These are phyloP conservation scores for Progne subis DNA, from an alignment of 2,113 vertebrate genomes.

Conservation along the genomic window DNA sequence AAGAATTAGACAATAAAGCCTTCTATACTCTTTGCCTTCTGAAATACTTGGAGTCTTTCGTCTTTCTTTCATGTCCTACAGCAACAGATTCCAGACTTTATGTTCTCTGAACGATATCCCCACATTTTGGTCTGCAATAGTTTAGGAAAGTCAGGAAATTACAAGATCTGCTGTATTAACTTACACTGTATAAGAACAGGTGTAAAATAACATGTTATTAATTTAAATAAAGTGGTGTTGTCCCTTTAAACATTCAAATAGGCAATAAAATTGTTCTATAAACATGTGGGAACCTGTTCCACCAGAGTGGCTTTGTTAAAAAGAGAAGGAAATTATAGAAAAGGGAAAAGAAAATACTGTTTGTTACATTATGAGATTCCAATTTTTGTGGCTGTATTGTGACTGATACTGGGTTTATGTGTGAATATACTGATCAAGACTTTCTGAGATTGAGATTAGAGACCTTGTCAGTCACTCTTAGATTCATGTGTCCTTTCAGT, in stretches of 20 bases:
- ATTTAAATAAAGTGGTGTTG: constrained; percentile 48
- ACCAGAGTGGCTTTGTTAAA: constrained; percentile 12
- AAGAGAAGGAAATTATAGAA: not conserved
- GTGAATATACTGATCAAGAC: not conserved
- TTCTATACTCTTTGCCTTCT: too few species aligned
- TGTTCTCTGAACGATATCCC: not conserved
- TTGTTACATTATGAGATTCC: not conserved
- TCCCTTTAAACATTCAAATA: constrained; percentile 47
- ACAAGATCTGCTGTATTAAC: not conserved
- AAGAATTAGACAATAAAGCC: too few species aligned
- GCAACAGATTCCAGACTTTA: not conserved
- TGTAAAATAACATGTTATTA: constrained; percentile 36
- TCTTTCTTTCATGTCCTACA: too few species aligned
- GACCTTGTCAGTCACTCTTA: not conserved
- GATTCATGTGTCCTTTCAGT: not conserved
- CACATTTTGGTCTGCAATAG: not conserved
- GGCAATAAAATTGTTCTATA: constrained; percentile 23
- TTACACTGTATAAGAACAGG: not conserved
- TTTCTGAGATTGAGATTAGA: not conserved
- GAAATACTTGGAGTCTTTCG: too few species aligned
- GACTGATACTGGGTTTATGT: not conserved
- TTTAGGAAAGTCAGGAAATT: not conserved
- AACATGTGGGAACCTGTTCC: constrained; percentile 15
- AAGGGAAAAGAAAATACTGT: fast-evolving
- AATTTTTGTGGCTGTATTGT: not conserved